These are phyloP conservation scores for Drosophila pachea DNA, from an alignment of 1,140 invertebrate species.

Conservation along the genomic window DNA sequence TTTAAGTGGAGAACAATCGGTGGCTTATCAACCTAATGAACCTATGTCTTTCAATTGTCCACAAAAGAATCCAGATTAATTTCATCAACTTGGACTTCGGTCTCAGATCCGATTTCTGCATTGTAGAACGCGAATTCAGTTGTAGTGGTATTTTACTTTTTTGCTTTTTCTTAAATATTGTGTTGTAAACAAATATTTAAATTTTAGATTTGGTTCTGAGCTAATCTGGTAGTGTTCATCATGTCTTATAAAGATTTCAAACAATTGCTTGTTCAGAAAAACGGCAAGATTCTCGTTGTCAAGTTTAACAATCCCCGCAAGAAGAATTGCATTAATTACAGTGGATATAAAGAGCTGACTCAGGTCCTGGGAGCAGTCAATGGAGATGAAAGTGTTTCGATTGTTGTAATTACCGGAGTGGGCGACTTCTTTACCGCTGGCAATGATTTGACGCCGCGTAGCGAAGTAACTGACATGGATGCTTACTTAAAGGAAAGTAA, in stretches of 20 bases:
- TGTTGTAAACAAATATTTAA: background rate
- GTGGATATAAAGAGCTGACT: conserved; percentile 53
- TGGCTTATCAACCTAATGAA: background rate
- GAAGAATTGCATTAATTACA: conserved; percentile 87
- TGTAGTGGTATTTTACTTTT: no score
- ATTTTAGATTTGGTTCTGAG: background rate
- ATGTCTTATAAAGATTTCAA: conserved; percentile 54
- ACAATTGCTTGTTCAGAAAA: conserved; percentile 53
- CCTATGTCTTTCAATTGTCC: background rate
- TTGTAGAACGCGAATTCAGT: background rate
- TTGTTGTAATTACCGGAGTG: conserved; percentile 63
- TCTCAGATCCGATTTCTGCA: background rate
- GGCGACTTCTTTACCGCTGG: conserved; percentile 67
- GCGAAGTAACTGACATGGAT: conserved; percentile 30
- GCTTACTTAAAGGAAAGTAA: conserved; percentile 33
- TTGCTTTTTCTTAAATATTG: background rate
- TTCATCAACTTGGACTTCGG: background rate
- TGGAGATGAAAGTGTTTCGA: conserved; percentile 47
- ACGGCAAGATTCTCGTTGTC: conserved; percentile 80
- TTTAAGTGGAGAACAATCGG: background rate
- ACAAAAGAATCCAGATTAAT: conserved; percentile 1
- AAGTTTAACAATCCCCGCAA: conserved; percentile 86
- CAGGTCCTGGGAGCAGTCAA: conserved; percentile 51
- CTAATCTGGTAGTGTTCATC: no score
- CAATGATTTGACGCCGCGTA: conserved; percentile 51